Conservation (phyloP, 2,888 invertebrate species). For the Acleris sparsana region DNA sequence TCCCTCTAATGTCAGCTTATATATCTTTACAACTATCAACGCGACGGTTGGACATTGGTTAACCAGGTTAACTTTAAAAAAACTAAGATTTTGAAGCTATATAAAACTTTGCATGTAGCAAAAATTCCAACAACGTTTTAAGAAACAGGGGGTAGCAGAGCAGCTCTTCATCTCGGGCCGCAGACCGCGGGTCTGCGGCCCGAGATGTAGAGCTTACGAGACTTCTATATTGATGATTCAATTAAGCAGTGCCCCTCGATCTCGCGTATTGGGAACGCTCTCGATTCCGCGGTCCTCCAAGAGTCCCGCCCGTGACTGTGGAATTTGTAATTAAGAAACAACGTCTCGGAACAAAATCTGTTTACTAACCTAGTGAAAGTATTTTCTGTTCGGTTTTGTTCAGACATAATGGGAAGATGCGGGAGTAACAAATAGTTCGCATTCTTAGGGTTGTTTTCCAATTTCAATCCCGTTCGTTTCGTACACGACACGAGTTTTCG, state of each 20-base stretch:
- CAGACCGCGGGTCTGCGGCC: constrained; percentile 42
- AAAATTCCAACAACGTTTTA: background rate
- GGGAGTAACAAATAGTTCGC: constrained; percentile 51
- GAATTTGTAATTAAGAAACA: constrained; percentile 77
- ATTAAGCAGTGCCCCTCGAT: constrained; percentile 64
- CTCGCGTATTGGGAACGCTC: constrained; percentile 52
- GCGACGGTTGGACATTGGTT: no score
- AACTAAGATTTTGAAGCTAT: background rate
- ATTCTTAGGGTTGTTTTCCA: constrained; percentile 44
- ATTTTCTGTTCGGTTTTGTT: constrained; percentile 54
- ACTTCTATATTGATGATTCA: constrained; percentile 68
- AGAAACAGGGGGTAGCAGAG: constrained; percentile 10
- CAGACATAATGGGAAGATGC: constrained; percentile 45
- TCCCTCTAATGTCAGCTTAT: no score
- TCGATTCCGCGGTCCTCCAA: constrained; percentile 42
- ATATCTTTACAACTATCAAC: no score
- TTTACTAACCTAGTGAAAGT: constrained; percentile 61
- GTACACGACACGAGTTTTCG: background rate
- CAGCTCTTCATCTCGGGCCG: constrained; percentile 54
- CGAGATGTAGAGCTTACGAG: no score
- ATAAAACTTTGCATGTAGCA: background rate
- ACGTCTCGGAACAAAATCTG: constrained; percentile 66
- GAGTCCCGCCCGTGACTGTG: constrained; percentile 60
- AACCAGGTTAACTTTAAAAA: no score
- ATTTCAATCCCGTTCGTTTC: background rate